Evolutionary conservation across 2,888 invertebrate genomes (phyloP), one percentile per base, ranked within the genome.

Genomic region (Acronicta psi): DNA sequence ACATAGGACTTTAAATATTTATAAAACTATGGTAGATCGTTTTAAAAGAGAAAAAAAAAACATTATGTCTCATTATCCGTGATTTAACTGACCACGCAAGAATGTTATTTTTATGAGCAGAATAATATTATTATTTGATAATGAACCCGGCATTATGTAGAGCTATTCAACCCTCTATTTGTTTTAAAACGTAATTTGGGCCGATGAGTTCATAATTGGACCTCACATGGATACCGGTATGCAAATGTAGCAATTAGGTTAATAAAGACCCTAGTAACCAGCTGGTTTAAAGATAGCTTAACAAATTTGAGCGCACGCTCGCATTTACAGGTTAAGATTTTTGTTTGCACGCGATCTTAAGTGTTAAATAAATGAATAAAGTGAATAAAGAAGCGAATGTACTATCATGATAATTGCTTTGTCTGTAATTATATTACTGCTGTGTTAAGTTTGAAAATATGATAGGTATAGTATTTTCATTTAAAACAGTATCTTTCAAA

Each of bases 211-310:
- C 79, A 81, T 88, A 88, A 91, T 88, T 88, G 84, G 83, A 78
- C 77, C 85, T 83, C 84, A 84, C 81, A 84, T 79, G 85, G 84
- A 82, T 83, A 79, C 80, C 79, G 16, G 40, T 69, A 91, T 89
- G 90, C 88, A 91, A 92, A 92, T 91, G 86, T 84, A 75, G 86
- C 86, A 87, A 89, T 89, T 88, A 89, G 82, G 83, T 81, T 87
- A 86, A 89, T 86, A 89, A 88, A 86, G 83, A 80, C 82, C 81
- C 81, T 46, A 57, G 69, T 76, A 82, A 75, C 83, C 80, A 76
- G 75, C 76, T 71, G 79, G 77, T 81, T 78, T 81, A 84, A 82
- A 83, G 84, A 82, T 73, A 78, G 79, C 77, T 81, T 79, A 80
- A 80, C 78, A 81, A 85, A 83, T 86, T 87, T 81, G 80, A 80